Evolutionary conservation across 2,797 vertebrate genomes (phyloP).

Genomic region (Chanos chanos): DNA sequence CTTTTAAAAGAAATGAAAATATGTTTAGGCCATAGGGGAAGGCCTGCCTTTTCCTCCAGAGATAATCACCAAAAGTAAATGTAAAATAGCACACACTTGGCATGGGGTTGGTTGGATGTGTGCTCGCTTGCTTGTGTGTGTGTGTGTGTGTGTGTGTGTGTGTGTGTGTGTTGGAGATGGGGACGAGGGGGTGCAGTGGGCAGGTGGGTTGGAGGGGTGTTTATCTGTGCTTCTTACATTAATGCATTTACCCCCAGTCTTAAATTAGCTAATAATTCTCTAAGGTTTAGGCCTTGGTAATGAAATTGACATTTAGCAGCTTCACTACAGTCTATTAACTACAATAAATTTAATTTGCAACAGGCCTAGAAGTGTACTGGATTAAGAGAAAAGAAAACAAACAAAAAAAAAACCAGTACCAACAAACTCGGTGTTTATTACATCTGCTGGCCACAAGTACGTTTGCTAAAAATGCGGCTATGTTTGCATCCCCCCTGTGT

Average conservation of each 20-base stretch:
- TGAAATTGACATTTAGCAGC: conserved; percentile 82
- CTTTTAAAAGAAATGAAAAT: conserved; percentile 76
- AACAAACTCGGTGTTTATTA: conserved; percentile 60
- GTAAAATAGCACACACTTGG: conserved; percentile 73
- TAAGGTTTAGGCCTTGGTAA: conserved; percentile 78
- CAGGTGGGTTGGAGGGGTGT: no score
- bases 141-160: no score
- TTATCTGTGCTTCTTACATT: conserved; percentile 63
- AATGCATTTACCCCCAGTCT: conserved; percentile 74
- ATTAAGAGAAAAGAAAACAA: conserved; percentile 25
- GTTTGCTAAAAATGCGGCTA: conserved; percentile 64
- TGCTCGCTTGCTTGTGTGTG: conserved; percentile 65
- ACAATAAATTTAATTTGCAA: conserved; percentile 80
- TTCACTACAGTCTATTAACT: conserved; percentile 81
- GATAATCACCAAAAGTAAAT: conserved; percentile 79
- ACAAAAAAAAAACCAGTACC: neutral
- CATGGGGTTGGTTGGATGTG: conserved; percentile 70
- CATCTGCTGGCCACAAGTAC: conserved; percentile 66
- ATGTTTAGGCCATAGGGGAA: conserved; percentile 72
- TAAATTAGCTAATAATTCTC: conserved; percentile 73
- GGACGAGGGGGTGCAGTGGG: no score
- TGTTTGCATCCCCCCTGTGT: conserved; percentile 50
- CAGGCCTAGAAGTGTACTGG: conserved; percentile 35
- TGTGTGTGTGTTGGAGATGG: no score
- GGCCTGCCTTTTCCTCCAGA: conserved; percentile 71